Conservation (phyloP, 2,888 invertebrate species). For the Dynastes grantii region DNA sequence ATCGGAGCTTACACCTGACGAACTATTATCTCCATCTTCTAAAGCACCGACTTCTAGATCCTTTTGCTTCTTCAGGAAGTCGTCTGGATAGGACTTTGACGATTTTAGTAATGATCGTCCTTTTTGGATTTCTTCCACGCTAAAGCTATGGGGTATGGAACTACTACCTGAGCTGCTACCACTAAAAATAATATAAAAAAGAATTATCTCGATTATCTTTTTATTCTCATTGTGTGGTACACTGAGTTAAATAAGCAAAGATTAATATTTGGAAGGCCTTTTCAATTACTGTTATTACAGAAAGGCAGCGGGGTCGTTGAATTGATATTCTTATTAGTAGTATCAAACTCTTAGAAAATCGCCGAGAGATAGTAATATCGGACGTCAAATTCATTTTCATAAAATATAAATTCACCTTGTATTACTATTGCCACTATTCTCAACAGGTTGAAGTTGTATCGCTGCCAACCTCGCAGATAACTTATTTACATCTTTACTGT, state of each 20-base stretch:
- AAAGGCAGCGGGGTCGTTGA: too few species aligned
- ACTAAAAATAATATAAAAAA: slow-evolving; percentile 67
- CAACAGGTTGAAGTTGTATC: slow-evolving; percentile 72
- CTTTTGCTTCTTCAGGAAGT: slow-evolving; percentile 75
- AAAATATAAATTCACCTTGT: slow-evolving; percentile 73
- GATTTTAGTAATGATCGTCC: slow-evolving; percentile 88
- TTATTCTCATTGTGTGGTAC: too few species aligned
- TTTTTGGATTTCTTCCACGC: slow-evolving; percentile 91
- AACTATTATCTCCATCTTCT: slow-evolving; percentile 91
- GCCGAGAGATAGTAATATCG: too few species aligned
- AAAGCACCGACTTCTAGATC: slow-evolving; percentile 68
- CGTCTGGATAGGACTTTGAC: slow-evolving; percentile 90
- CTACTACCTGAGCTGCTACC: slow-evolving; percentile 81
- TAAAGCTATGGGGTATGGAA: slow-evolving; percentile 88
- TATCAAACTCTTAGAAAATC: too few species aligned
- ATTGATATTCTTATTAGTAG: too few species aligned
- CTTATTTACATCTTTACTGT: slow-evolving; percentile 74
- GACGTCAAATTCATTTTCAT: neutral
- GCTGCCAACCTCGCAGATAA: slow-evolving; percentile 68
- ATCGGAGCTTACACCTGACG: slow-evolving; percentile 90
- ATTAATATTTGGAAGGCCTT: too few species aligned
- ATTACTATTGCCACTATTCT: slow-evolving; percentile 85
- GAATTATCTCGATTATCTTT: neutral
- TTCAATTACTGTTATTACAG: too few species aligned
- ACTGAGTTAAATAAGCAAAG: neutral